A percentile compares a stretch with the other conserved stretches of the same genome.
phyloP scores from a whole-genome alignment of 2,888 invertebrate genomes.

The Pollenia griseotomentosa region DNA sequence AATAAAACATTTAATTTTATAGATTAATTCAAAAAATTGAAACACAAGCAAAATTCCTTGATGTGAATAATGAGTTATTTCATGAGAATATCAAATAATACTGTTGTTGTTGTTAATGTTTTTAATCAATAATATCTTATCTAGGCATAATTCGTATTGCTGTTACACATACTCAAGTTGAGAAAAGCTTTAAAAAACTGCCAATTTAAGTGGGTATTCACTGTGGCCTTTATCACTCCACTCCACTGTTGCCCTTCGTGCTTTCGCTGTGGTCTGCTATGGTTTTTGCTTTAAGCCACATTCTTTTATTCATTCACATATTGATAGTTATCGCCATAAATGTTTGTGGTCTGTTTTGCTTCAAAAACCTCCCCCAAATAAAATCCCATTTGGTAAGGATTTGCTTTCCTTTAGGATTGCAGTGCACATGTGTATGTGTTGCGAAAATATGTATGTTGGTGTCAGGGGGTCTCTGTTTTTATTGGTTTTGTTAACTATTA shows the following conservation, averaged over 20 bases:
- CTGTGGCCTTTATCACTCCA: neutral
- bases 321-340: conserved; percentile 37
- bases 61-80: neutral
- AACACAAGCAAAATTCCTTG: neutral
- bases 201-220: conserved; percentile 14
- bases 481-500: conserved; percentile 51
- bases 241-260: neutral
- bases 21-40: neutral
- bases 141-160: conserved; percentile 12
- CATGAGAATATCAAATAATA: neutral
- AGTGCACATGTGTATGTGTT: neutral
- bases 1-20: conserved; percentile 24
- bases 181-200: conserved; percentile 45
- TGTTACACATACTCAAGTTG: conserved; percentile 12
- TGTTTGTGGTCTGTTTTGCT: conserved; percentile 19
- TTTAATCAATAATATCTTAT: neutral
- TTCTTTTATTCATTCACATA: neutral
- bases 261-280: neutral
- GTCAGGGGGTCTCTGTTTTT: conserved; percentile 28
- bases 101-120: neutral
- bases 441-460: conserved; percentile 2
- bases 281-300: neutral
- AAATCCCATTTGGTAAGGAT: neutral
- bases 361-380: neutral
- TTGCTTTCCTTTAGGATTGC: conserved; percentile 1